phyloP scores from a whole-genome alignment of 2,113 vertebrate genomes.

The Daubentonia madagascariensis region DNA sequence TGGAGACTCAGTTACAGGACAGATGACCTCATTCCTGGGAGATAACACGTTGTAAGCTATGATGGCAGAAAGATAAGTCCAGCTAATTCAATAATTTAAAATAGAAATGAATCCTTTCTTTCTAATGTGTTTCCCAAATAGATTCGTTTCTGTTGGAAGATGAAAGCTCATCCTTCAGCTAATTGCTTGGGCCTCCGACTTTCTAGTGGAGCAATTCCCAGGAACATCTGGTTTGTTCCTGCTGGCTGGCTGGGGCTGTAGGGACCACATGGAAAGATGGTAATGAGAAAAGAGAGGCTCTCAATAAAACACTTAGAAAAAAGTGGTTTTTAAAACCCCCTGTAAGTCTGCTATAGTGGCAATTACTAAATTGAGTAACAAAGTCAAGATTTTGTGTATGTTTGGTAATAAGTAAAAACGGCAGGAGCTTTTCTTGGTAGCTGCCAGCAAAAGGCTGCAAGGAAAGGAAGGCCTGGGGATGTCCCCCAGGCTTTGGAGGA shows the following conservation, averaged over 20 bases:
- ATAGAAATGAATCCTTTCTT: neutral
- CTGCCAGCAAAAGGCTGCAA: neutral
- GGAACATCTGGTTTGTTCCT: neutral
- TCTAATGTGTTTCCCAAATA: neutral
- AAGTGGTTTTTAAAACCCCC: neutral
- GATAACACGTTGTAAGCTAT: neutral
- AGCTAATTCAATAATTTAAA: constrained; percentile 36
- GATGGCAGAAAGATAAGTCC: neutral
- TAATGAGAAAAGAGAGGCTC: neutral
- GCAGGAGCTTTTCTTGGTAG: neutral
- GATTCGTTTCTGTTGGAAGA: constrained; percentile 23
- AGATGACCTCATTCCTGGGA: constrained; percentile 31
- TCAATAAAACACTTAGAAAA: neutral
- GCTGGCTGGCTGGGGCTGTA: neutral
- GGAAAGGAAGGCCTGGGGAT: neutral
- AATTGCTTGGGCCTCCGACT: neutral
- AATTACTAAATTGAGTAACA: neutral
- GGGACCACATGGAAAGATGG: neutral
- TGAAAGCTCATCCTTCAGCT: neutral
- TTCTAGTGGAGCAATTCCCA: neutral
- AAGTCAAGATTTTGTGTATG: neutral
- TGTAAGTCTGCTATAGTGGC: neutral
- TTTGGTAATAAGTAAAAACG: neutral
- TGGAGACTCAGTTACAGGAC: neutral
- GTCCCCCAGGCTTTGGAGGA: neutral